phyloP scores from a whole-genome alignment of 2,113 vertebrate species.

The Mellivora capensis region DNA sequence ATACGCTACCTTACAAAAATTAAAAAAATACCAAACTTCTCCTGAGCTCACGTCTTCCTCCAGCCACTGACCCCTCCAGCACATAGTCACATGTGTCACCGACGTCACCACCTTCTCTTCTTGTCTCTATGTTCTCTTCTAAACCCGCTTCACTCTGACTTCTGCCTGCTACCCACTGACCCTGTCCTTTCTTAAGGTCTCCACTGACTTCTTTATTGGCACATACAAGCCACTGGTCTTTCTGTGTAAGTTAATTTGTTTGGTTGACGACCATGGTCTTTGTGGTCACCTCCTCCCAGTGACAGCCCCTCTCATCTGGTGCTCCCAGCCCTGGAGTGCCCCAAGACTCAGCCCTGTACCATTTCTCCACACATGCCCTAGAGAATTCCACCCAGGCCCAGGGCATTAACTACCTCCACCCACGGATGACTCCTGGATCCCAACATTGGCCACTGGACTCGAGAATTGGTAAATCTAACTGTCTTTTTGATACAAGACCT shows the following conservation, averaged over 20 bases:
- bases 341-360: neutral
- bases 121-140: accelerated
- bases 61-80: neutral
- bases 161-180: accelerated
- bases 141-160: neutral
- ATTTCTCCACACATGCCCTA: accelerated
- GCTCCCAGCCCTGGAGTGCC: neutral
- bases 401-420: accelerated
- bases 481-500: accelerated
- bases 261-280: neutral
- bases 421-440: too few relatives aligned
- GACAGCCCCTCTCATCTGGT: too few relatives aligned
- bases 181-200: too few relatives aligned
- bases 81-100: accelerated
- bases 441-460: too few relatives aligned
- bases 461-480: neutral
- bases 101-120: accelerated
- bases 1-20: neutral
- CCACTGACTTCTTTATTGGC: neutral
- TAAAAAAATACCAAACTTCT: neutral
- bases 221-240: neutral
- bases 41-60: accelerated
- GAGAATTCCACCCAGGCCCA: neutral
- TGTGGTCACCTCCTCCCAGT: accelerated
- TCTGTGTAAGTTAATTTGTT: neutral